phyloP scores from a whole-genome alignment of 2,113 vertebrate species.

The Butorides virescens region DNA sequence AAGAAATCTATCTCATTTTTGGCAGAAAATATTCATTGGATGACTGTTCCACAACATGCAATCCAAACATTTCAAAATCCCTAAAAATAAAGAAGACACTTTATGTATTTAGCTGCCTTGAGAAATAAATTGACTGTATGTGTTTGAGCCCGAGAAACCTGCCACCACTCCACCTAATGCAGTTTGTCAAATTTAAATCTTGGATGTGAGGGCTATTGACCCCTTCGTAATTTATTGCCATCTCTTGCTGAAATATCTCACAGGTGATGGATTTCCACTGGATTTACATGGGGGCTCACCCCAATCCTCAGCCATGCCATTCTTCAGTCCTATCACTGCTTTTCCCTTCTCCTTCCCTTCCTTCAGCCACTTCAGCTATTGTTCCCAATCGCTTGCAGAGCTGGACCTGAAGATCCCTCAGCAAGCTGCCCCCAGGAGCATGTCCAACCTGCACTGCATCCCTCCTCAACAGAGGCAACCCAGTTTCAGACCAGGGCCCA shows the following conservation, averaged over 20 bases:
- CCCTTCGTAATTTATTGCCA: neutral
- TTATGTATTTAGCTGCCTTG: neutral
- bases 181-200: neutral
- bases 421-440: neutral
- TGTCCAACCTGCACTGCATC: neutral
- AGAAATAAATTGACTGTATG: neutral
- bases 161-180: neutral
- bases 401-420: neutral
- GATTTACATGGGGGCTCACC: neutral
- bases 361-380: neutral
- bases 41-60: neutral
- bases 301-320: neutral
- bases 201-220: neutral
- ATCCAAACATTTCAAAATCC: neutral
- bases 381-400: neutral
- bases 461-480: accelerated
- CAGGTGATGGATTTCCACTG: neutral
- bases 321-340: neutral
- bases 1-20: neutral
- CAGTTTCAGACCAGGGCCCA: neutral
- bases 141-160: neutral
- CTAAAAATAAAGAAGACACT: neutral
- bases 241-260: neutral
- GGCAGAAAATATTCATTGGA: neutral
- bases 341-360: neutral